A percentile compares a stretch with the other conserved stretches of the same genome.
These are phyloP conservation scores for Spodoptera exigua DNA, from an alignment of 2,888 invertebrate genomes.

Conservation along the genomic window DNA sequence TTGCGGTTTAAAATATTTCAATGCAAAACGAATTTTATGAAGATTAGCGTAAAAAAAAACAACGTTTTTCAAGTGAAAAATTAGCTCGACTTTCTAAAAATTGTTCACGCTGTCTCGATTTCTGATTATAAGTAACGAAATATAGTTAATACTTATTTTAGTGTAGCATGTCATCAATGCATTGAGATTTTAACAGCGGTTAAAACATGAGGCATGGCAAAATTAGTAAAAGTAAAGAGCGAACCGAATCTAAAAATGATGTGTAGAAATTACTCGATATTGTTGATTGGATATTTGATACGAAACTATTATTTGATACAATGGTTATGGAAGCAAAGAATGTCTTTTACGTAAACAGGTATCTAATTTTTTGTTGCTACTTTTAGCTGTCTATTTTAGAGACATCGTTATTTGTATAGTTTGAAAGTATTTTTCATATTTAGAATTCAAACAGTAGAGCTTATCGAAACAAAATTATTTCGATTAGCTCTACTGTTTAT, in stretches of 20 bases:
- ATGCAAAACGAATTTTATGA: slow-evolving; percentile 43
- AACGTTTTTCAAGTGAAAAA: slow-evolving; percentile 46
- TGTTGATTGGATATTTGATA: slow-evolving; percentile 3
- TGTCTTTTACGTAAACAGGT: too few relatives aligned
- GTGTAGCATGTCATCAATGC: slow-evolving; percentile 44
- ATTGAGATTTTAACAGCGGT: slow-evolving; percentile 25
- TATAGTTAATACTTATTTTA: slow-evolving; percentile 43
- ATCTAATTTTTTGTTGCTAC: too few relatives aligned
- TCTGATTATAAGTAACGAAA: slow-evolving; percentile 44
- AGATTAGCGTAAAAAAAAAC: slow-evolving; percentile 54
- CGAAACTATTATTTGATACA: too few relatives aligned
- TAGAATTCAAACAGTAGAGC: too few relatives aligned
- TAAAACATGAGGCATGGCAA: slow-evolving; percentile 4
- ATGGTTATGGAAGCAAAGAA: too few relatives aligned
- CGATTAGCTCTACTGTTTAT: too few relatives aligned
- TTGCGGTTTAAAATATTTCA: slow-evolving; percentile 40
- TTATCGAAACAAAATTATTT: too few relatives aligned
- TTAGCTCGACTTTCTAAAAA: slow-evolving; percentile 64
- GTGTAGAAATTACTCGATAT: slow-evolving; percentile 20
- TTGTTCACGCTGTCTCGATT: slow-evolving; percentile 51
- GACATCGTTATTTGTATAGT: too few relatives aligned
- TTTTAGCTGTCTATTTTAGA: too few relatives aligned
- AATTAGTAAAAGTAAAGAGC: slow-evolving; percentile 29
- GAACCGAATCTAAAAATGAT: slow-evolving; percentile 4
- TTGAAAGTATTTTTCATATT: too few relatives aligned